A percentile compares a stretch with the other conserved stretches of the same genome.
Conservation (phyloP, 2,797 vertebrate genomes). For the Ataeniobius toweri region DNA sequence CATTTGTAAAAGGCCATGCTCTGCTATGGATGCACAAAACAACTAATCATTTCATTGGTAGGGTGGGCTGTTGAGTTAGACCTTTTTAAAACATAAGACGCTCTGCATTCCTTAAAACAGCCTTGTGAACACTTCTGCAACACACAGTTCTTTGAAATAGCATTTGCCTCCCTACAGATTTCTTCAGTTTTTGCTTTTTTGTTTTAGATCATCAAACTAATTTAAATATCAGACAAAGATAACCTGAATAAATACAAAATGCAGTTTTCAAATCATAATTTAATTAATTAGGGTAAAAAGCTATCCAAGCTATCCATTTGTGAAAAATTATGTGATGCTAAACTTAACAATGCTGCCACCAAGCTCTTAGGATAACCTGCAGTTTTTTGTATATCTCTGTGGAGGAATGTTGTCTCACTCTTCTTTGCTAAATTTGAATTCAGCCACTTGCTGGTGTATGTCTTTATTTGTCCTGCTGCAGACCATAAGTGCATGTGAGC, state of each 20-base stretch:
- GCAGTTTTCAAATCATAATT: neutral
- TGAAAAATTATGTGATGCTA: neutral
- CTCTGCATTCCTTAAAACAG: slow-evolving; percentile 15
- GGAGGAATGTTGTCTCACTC: neutral
- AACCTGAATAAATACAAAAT: neutral
- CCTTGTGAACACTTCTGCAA: slow-evolving; percentile 16
- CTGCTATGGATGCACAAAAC: slow-evolving; percentile 20
- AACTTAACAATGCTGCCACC: neutral
- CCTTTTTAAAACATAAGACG: slow-evolving; percentile 7
- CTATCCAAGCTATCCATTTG: neutral
- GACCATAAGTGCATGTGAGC: no score
- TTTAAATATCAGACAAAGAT: no score
- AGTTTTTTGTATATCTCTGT: neutral
- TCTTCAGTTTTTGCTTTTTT: neutral
- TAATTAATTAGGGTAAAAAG: neutral
- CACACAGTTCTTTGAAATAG: slow-evolving; percentile 1
- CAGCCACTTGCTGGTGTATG: neutral
- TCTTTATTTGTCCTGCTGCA: neutral
- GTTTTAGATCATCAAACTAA: no score
- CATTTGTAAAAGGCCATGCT: slow-evolving; percentile 8
- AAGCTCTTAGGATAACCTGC: neutral
- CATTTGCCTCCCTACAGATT: neutral
- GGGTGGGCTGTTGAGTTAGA: slow-evolving; percentile 11
- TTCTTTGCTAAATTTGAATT: neutral
- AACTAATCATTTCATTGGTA: slow-evolving; percentile 17